A percentile compares a stretch with the other conserved stretches of the same genome.
phyloP scores from a whole-genome alignment of 1,140 invertebrate species.

The Brachionus angularis region DNA sequence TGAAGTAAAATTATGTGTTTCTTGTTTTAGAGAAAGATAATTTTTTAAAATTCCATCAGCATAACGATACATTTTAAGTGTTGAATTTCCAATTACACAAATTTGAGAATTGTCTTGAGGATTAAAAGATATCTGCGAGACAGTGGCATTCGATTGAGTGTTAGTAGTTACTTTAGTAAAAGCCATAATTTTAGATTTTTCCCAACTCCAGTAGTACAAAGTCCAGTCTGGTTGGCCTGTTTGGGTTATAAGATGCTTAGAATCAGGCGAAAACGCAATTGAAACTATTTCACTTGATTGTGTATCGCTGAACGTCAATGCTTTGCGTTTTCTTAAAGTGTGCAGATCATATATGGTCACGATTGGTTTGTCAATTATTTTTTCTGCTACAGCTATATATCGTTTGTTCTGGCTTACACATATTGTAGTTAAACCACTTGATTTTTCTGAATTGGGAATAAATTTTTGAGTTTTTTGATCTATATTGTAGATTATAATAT shows the following conservation, averaged over 20 bases:
- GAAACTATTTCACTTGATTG: slow-evolving; percentile 64
- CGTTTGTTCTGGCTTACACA: slow-evolving; percentile 58
- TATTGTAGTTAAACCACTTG: slow-evolving; percentile 54
- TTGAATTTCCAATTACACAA: slow-evolving; percentile 68
- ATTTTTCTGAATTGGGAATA: slow-evolving; percentile 57
- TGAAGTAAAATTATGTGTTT: slow-evolving; percentile 67
- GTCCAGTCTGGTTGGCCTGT: slow-evolving; percentile 74
- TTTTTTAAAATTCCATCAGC: slow-evolving; percentile 75
- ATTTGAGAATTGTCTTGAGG: slow-evolving; percentile 71
- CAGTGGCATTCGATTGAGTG: slow-evolving; percentile 52
- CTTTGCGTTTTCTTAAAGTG: slow-evolving; percentile 57
- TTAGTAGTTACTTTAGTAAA: slow-evolving; percentile 64
- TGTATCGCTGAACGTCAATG: slow-evolving; percentile 54
- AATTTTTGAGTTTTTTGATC: slow-evolving; percentile 60
- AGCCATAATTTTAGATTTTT: slow-evolving; percentile 74
- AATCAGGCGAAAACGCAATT: slow-evolving; percentile 72
- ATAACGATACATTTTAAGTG: slow-evolving; percentile 72
- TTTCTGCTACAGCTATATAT: slow-evolving; percentile 53
- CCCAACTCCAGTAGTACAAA: slow-evolving; percentile 75
- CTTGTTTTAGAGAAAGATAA: slow-evolving; percentile 75
- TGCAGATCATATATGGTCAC: slow-evolving; percentile 61
- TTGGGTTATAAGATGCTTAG: slow-evolving; percentile 70
- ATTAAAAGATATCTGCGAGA: slow-evolving; percentile 66
- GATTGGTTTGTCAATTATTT: slow-evolving; percentile 51
- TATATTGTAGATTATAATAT: slow-evolving; percentile 59